Evolutionary conservation across 1,140 invertebrate species (phyloP).

Genomic region (Procambarus clarkii): DNA sequence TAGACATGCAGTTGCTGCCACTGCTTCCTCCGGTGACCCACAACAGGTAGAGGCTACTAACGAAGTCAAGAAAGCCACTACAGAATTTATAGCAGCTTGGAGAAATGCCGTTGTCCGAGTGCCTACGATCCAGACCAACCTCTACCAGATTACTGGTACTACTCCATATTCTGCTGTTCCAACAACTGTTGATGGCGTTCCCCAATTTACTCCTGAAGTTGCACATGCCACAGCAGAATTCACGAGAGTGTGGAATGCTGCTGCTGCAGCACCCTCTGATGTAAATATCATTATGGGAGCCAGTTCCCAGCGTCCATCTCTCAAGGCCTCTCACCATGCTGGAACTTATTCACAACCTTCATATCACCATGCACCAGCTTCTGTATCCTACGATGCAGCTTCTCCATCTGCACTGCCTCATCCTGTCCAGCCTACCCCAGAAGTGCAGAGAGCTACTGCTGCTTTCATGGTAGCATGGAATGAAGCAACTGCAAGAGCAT

Average conservation of each 20-base stretch:
- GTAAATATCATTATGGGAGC: conserved; percentile 53
- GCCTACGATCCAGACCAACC: conserved; percentile 26
- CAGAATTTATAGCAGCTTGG: no score
- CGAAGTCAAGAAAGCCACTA: no score
- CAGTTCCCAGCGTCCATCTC: background rate
- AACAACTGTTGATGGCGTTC: no score
- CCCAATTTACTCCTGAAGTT: no score
- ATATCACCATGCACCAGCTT: background rate
- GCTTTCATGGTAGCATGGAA: conserved; percentile 57
- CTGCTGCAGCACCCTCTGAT: conserved; percentile 34
- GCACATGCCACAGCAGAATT: no score
- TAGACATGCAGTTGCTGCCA: no score
- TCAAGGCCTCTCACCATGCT: background rate
- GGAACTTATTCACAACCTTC: background rate
- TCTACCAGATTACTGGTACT: conserved; percentile 20
- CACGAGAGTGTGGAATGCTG: no score
- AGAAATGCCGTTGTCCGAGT: no score
- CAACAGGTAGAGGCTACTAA: no score
- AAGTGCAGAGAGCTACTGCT: conserved; percentile 49
- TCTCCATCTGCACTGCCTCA: background rate
- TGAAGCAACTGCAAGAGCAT: conserved; percentile 2
- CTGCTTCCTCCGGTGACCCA: no score
- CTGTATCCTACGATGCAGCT: conserved; percentile 10
- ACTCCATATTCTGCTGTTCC: no score
- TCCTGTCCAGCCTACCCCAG: conserved; percentile 33